Base-by-base conservation (phyloP, 1,140 invertebrate species). In the Hypsibius dujardini region DNA sequence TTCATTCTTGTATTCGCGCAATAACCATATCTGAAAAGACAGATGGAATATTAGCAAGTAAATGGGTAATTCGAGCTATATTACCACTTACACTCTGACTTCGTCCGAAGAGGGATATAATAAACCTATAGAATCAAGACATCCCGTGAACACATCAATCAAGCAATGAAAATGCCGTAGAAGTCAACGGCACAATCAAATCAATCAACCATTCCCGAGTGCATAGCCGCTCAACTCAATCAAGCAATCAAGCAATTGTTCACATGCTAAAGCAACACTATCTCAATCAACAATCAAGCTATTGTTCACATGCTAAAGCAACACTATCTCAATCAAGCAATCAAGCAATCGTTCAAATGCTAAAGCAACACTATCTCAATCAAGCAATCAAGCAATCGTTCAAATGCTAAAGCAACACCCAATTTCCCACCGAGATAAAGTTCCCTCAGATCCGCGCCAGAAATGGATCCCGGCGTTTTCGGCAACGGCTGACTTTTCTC, bases 111-210 rank as follows among this genome's bases (percentile, higher is more conserved):
- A 72, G 46, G n/a, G 46, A 14, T 59, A 69, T 46, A 67, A 47
- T 47, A 74, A 40, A 46, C 46, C 56, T 1, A 69, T 28, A 70
- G 46, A 75, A 82, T 83, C 80, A 80, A 82, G 87, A 95, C 90
- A 95, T 90, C 86, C 92, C 95, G 79, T 94, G 92, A 74, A 91
- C 91, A n/a, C n/a, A n/a, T n/a, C n/a, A n/a, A n/a, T n/a, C n/a
- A n/a, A n/a, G n/a, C n/a, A n/a, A n/a, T n/a, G n/a, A n/a, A n/a
- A n/a, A n/a, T n/a, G n/a, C n/a, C n/a, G n/a, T n/a, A n/a, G n/a
- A n/a, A n/a, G n/a, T n/a, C n/a, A n/a, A n/a, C n/a, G n/a, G n/a
- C n/a, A n/a, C n/a, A n/a, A n/a, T n/a, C n/a, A n/a, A n/a, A n/a
- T n/a, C n/a, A n/a, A n/a, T n/a, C n/a, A n/a, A n/a, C n/a, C n/a